Conservation (phyloP, 2,888 invertebrate genomes). For the Xestia sexstrigata region DNA sequence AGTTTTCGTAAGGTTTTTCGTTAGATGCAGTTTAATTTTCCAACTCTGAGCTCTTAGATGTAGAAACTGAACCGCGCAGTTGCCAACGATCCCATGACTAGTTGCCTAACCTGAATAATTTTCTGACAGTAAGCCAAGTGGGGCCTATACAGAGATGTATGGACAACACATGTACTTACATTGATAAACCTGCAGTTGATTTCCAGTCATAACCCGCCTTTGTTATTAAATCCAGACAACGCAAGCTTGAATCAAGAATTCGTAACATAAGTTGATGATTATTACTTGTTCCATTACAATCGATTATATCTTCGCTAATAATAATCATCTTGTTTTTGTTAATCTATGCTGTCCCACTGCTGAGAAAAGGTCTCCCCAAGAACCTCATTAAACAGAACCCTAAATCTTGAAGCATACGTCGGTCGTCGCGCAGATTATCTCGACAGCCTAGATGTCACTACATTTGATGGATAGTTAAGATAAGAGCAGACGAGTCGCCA, state of each 20-base stretch:
- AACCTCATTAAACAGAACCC: constrained; percentile 38
- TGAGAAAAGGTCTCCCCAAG: background rate
- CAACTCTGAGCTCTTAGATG: constrained; percentile 54
- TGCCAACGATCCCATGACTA: constrained; percentile 54
- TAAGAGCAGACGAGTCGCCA: constrained; percentile 66
- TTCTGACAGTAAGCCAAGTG: constrained; percentile 53
- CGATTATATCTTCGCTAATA: background rate
- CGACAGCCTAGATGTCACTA: constrained; percentile 61
- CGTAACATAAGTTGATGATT: background rate
- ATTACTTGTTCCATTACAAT: too few relatives aligned
- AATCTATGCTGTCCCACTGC: background rate
- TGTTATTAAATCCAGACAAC: background rate
- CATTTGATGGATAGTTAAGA: constrained; percentile 72
- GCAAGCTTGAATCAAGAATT: background rate
- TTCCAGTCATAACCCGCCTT: constrained; percentile 1
- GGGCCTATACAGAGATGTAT: constrained; percentile 26
- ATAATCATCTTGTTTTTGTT: background rate
- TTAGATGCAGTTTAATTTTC: constrained; percentile 29
- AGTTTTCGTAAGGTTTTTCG: constrained; percentile 41
- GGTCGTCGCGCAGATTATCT: constrained; percentile 52
- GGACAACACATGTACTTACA: constrained; percentile 8
- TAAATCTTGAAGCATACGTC: constrained; percentile 29
- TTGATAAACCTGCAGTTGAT: background rate
- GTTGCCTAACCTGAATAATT: constrained; percentile 44
- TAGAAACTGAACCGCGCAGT: constrained; percentile 44